A percentile compares a stretch with the other conserved stretches of the same genome.
phyloP scores from a whole-genome alignment of 1,140 invertebrate genomes.

The Octopus bimaculoides region DNA sequence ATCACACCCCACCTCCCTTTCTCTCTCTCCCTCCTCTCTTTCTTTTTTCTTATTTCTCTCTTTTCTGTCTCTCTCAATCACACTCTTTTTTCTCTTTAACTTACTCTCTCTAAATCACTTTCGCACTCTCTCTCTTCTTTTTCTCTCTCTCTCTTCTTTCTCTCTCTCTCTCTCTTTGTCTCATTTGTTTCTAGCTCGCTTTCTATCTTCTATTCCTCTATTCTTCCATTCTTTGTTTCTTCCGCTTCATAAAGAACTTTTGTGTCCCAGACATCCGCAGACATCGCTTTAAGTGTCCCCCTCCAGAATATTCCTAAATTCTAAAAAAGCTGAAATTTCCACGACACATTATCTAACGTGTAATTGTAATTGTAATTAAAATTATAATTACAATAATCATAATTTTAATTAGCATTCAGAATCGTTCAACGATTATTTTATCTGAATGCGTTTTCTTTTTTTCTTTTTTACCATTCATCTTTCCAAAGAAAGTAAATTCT shows the following conservation, averaged over 20 bases:
- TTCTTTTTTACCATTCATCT: too few species aligned
- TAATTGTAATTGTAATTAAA: too few species aligned
- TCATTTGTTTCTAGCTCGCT: not conserved
- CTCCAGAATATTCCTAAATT: too few species aligned
- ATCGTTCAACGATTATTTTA: too few species aligned
- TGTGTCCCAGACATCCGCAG: too few species aligned
- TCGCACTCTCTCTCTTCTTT: not conserved
- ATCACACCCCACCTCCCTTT: not conserved
- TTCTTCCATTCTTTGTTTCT: not conserved
- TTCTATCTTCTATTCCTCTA: not conserved
- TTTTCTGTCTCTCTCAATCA: not conserved
- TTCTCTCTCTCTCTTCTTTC: not conserved
- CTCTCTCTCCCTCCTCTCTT: not conserved
- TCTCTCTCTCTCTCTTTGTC: not conserved
- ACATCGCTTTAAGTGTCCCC: too few species aligned
- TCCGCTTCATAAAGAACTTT: not conserved
- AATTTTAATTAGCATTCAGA: too few species aligned
- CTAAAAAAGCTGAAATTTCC: too few species aligned
- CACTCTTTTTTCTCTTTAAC: not conserved
- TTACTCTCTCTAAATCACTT: not conserved
- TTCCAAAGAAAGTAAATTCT: too few species aligned
- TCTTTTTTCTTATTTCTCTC: not conserved
- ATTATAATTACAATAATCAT: too few species aligned
- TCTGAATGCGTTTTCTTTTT: too few species aligned
- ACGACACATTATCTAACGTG: too few species aligned